Base-by-base conservation (phyloP, 2,113 vertebrate species). In the Daboia siamensis region DNA sequence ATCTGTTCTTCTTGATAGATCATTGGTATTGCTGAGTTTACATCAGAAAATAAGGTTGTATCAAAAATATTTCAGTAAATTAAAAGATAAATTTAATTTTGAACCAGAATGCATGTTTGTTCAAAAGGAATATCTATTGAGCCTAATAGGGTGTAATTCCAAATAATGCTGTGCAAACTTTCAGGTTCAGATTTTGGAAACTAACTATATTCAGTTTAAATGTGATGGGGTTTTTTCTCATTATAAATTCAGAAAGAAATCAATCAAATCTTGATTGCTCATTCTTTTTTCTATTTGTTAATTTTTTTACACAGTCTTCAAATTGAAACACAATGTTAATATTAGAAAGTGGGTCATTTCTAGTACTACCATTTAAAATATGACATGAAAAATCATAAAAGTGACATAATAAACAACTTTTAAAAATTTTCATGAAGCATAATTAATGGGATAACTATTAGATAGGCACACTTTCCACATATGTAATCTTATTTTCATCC, bases 381-480 rank as follows among this genome's bases (percentile, higher is more conserved):
- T 94, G 94, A 91, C 33, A 94, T 20, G 95, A 86, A 55, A 88
- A 95, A 95, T 93, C 85, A 29, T 93, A 64, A 92, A 90, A 94
- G 89, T 96, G 86, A 91, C 93, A 94, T 95, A 93, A 94, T 54
- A 39, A 74, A 95, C 94, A 91, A 87, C 64, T 96, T 94, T 95
- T 94, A 39, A 39, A 39, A 39, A 39, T 74, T 80, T 96, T 80
- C 69, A 95, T 92, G 69, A 96, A 96, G 55, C 89, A 86, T 91
- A n/a, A 95, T 93, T 95, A 92, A 91, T 96, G 94, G 95, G 94
- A 95, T 26, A 95, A 95, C 91, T 93, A 93, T 48, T 92, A 94
- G 51, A 96, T 94, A 97, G 93, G 46, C n/a, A 10, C 90, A 97
- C 93, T 51, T 93, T 94, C 94, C 80, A 91, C 93, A 91, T 55